Conservation (phyloP, 2,113 vertebrate species). For the Ochotona princeps region DNA sequence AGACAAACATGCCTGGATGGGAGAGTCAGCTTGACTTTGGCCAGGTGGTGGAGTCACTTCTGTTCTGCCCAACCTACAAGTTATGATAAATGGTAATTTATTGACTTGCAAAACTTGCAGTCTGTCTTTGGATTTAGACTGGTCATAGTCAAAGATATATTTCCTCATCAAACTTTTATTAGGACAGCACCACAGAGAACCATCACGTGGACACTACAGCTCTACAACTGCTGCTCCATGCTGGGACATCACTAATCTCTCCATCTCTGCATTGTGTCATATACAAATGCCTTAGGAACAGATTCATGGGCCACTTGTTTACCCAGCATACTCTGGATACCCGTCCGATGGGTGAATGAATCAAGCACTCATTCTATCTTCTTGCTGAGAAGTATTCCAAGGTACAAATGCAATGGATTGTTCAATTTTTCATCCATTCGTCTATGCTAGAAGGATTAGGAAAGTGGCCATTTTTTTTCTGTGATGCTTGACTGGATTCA, state of each 20-base stretch:
- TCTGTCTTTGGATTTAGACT: background rate
- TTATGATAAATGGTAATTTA: background rate
- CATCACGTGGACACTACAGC: background rate
- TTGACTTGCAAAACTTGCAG: background rate
- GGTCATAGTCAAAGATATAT: background rate
- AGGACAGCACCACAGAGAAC: background rate
- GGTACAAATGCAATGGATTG: background rate
- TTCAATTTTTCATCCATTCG: background rate
- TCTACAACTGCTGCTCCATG: background rate
- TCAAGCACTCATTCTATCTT: background rate
- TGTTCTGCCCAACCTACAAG: too few species aligned
- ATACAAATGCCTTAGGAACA: background rate
- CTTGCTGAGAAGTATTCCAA: background rate
- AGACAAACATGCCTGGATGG: too few species aligned
- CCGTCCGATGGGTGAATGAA: too few species aligned
- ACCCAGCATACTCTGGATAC: background rate
- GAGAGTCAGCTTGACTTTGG: too few species aligned
- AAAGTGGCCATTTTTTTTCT: accelerated
- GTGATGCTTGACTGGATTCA: background rate
- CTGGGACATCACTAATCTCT: background rate
- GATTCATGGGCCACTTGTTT: background rate
- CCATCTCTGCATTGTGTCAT: background rate
- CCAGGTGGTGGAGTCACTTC: too few species aligned
- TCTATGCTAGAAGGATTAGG: background rate
- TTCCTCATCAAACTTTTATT: background rate